Evolutionary conservation across 2,888 invertebrate genomes (phyloP), one percentile per base, ranked within the genome.

Genomic region (Sarcophaga variegata): DNA sequence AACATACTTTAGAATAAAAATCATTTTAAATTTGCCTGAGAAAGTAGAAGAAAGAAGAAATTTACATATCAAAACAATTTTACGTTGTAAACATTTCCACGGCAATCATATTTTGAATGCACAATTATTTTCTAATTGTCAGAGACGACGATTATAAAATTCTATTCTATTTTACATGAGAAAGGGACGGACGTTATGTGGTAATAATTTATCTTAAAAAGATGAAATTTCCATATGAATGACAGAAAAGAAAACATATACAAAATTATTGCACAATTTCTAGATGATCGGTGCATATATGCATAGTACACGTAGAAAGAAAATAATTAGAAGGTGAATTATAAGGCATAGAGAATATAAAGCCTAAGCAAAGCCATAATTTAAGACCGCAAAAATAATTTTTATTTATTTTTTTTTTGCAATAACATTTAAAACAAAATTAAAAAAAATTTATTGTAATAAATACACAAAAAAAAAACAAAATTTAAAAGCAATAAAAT

Each of bases 341-440:
- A 76, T 22, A 37, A 59, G 22, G 8, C 54, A 47, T 10, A 70
- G 5, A 76, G 25, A 47, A 37, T 37, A 10, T 37, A 37, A 37
- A 37, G 37, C 37, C 37, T 37, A 37, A 37, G 37, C 2, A 81
- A 27, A 64, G 22, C 45, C 64, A 37, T 11, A 59, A 71, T 71
- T 77, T 77, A 60, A 64, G 25, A 76, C 70, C 76, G 70, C 76
- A 77, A 81, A 77, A 81, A 8, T 37, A 64, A 4, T 37, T 37
- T 10, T 8, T 37, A 8, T 8, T 8, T 37, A 8, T 37, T 2
- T 10, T 10, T 8, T 37, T 37, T 37, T 37, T 10, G 10, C 27
- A 71, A 25, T 63, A 75, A 69, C 64, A 70, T n/a, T 62, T 27
- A n/a, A 45, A 27, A 70, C 2, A 69, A 45, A 67, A 45, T 20